Conservation (phyloP, 2,113 vertebrate genomes). For the Rhadina sibilatrix region DNA sequence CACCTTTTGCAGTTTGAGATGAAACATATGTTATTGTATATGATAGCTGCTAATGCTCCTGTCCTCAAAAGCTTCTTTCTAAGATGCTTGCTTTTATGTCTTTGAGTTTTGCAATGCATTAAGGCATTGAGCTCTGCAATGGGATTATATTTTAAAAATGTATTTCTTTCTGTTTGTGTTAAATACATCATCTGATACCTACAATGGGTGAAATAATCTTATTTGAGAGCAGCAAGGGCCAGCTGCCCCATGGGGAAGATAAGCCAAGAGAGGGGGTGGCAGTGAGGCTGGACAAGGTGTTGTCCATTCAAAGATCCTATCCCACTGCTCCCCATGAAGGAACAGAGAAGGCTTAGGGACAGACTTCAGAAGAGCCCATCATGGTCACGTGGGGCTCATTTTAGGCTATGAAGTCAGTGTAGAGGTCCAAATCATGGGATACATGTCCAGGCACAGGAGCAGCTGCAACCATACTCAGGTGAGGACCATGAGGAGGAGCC, state of each 20-base stretch:
- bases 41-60: neutral
- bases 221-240: neutral
- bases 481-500: neutral
- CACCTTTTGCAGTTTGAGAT: neutral
- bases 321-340: accelerated
- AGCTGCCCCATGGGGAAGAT: neutral
- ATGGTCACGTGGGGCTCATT: neutral
- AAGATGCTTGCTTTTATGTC: neutral
- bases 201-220: neutral
- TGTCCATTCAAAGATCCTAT: neutral
- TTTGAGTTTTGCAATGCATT: neutral
- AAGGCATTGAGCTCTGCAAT: neutral
- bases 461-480: accelerated
- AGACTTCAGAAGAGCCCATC: neutral
- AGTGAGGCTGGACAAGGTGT: neutral
- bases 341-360: neutral
- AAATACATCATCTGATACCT: neutral
- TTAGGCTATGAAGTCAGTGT: neutral
- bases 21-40: accelerated
- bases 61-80: neutral
- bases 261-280: neutral
- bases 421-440: neutral
- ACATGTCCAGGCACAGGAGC: neutral
- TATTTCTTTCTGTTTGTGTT: neutral
- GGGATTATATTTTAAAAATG: neutral